A percentile compares a stretch with the other conserved stretches of the same genome.
phyloP scores from a whole-genome alignment of 2,113 vertebrate genomes.

The Gobio gobio region DNA sequence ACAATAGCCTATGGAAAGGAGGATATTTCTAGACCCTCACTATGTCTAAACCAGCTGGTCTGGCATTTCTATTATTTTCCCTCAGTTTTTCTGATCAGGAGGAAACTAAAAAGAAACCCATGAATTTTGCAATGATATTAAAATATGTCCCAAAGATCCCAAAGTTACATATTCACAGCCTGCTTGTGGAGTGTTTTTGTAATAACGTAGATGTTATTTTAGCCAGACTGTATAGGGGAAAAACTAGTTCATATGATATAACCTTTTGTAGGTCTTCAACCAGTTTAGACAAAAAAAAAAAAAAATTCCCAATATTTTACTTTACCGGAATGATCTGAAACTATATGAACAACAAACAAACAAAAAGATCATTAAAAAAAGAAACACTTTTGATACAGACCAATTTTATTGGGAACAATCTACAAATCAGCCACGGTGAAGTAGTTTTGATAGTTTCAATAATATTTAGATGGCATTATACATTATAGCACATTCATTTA shows the following conservation, averaged over 20 bases:
- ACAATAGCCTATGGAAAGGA: conserved; percentile 51
- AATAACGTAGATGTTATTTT: neutral
- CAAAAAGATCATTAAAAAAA: too few relatives aligned
- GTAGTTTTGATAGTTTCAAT: too few relatives aligned
- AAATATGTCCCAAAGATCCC: conserved; percentile 6
- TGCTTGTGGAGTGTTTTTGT: neutral
- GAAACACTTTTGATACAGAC: too few relatives aligned
- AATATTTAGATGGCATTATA: too few relatives aligned
- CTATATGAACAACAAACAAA: too few relatives aligned
- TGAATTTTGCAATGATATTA: neutral
- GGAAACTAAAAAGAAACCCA: neutral
- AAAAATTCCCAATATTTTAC: too few relatives aligned
- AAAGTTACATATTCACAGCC: neutral
- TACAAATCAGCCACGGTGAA: too few relatives aligned
- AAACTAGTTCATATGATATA: conserved; percentile 56
- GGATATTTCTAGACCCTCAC: conserved; percentile 42
- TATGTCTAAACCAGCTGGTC: conserved; percentile 32
- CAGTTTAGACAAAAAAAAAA: too few relatives aligned
- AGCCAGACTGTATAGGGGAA: neutral
- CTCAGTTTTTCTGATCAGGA: neutral
- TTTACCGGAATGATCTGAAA: too few relatives aligned
- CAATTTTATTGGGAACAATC: too few relatives aligned
- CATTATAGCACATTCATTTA: too few relatives aligned
- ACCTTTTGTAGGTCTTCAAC: too few relatives aligned
- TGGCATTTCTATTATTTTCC: conserved; percentile 2